Base-by-base conservation (phyloP, 2,113 vertebrate species). In the Brachirus orientalis region DNA sequence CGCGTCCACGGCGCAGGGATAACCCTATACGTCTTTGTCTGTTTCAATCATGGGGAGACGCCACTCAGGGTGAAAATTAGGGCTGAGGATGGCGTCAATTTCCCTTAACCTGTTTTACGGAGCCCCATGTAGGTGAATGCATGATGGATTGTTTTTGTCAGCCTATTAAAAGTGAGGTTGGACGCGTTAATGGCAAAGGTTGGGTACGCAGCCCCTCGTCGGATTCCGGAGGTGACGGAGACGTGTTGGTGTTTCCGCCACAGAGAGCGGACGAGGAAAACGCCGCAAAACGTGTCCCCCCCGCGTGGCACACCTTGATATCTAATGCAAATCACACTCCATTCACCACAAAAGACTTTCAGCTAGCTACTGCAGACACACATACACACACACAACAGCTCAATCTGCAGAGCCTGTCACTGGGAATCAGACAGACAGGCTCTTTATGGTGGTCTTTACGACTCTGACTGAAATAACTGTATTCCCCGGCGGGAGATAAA, bases 21-120 rank as follows among this genome's bases (percentile, higher is more conserved):
- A 96, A 95, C 94, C 95, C 94, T 94, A 95, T 96, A 95, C 89
- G 88, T 95, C 96, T 96, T 94, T 96, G 95, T 97, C 96, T 95
- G 92, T 95, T 97, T 95, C 94, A 95, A 96, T 96, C 94, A 95
- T 91, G 77, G 88, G 37, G 62, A 93, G 92, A 94, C 89, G 93
- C 63, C 79, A 94, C 94, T 85, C 78, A 92, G 89, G 87, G 90
- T 92, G 90, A 94, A 94, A 95, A 95, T 95, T 95, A 96, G 95
- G 94, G 93, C 92, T 56, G 58, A 65, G 94, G 94, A 95, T 93
- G 95, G 93, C 95, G 96, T 97, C 95, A 95, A 94, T 96, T 96
- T 94, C 92, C 94, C 92, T 96, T 95, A 87, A 96, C 95, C 95
- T 94, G 94, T 91, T 94, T 92, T 94, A 93, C 94, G 93, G 94